Percentiles rank a stretch among this genome's conserved stretches.
These are phyloP conservation scores for Cryptomyrus ogoouensis DNA, from an alignment of 2,113 vertebrate species.

Conservation along the genomic window DNA sequence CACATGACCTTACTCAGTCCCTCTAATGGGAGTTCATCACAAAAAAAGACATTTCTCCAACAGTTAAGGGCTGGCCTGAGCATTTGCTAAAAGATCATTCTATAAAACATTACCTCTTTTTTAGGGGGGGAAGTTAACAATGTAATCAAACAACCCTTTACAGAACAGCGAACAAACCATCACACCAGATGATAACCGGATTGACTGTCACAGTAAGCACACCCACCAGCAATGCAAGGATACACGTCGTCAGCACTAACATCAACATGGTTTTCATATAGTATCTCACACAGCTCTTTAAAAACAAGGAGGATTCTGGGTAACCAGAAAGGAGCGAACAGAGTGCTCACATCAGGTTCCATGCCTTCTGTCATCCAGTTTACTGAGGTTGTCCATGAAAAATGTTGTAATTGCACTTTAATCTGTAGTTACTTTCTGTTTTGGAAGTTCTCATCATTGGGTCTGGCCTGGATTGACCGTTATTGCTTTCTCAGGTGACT, in stretches of 20 bases:
- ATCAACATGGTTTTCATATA: conserved; percentile 2
- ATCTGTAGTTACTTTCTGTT: conserved; percentile 38
- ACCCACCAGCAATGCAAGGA: conserved; percentile 17
- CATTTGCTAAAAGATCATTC: background rate
- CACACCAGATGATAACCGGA: conserved; percentile 5
- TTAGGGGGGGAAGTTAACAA: background rate
- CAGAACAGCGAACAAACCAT: conserved; percentile 19
- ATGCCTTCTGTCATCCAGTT: conserved; percentile 33
- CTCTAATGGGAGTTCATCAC: background rate
- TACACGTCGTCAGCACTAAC: conserved; percentile 1
- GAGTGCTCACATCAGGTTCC: background rate
- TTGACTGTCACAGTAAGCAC: conserved; percentile 11
- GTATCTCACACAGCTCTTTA: background rate
- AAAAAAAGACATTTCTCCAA: background rate
- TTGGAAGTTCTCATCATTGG: conserved; percentile 21
- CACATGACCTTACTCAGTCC: background rate
- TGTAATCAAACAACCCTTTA: conserved; percentile 21
- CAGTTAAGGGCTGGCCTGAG: background rate
- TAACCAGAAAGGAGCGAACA: background rate
- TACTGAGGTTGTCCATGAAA: conserved; percentile 34
- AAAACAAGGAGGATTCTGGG: background rate
- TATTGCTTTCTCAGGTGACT: conserved; percentile 23
- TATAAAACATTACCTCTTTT: background rate
- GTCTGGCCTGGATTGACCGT: conserved; percentile 18
- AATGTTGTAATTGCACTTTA: conserved; percentile 61